Conservation (phyloP, 1,140 invertebrate species). For the Drosophila lacertosa region DNA sequence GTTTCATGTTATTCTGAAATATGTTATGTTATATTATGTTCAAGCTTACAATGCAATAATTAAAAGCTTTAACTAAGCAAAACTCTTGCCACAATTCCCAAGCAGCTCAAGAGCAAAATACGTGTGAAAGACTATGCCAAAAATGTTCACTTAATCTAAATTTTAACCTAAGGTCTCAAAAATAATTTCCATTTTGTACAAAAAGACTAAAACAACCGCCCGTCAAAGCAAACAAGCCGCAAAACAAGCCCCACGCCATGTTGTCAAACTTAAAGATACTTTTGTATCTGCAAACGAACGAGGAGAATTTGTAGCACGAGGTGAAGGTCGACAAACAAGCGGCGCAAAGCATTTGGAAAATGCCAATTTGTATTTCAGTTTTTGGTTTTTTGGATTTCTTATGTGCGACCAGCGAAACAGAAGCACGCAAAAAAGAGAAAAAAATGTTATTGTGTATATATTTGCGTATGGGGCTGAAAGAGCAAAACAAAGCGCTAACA, state of each 20-base stretch:
- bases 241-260: conserved; percentile 17
- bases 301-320: conserved; percentile 33
- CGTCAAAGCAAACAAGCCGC: conserved; percentile 3
- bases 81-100: not conserved
- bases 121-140: not conserved
- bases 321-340: conserved; percentile 60
- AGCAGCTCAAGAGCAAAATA: not conserved
- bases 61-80: too few species aligned
- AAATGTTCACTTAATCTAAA: not conserved
- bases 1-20: too few species aligned
- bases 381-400: conserved; percentile 15
- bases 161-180: not conserved
- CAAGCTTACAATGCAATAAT: too few species aligned
- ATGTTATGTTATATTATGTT: too few species aligned
- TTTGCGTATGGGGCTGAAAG: conserved; percentile 30
- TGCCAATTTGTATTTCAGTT: conserved; percentile 24
- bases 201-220: not conserved
- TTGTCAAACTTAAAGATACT: conserved; percentile 20
- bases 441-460: conserved; percentile 14
- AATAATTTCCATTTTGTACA: not conserved
- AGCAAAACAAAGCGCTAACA: conserved; percentile 58
- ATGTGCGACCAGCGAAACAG: conserved; percentile 11
- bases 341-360: conserved; percentile 33
- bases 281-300: not conserved
- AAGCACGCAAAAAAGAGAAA: conserved; percentile 20